Evolutionary conservation across 2,888 invertebrate species (phyloP).

Genomic region (Sinotaia quadrata): DNA sequence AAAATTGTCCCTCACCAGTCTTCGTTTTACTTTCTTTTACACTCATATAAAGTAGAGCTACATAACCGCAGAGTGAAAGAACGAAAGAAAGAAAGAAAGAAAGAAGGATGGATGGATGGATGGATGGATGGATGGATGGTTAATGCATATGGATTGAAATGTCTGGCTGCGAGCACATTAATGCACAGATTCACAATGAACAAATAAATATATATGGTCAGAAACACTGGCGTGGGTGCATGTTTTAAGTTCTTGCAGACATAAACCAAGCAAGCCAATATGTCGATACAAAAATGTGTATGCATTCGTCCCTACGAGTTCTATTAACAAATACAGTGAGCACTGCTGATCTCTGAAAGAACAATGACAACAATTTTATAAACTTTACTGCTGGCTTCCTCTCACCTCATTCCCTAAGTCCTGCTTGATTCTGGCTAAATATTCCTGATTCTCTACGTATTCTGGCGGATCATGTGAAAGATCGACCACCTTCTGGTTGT

Average conservation of each 20-base stretch:
- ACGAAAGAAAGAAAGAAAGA: not conserved
- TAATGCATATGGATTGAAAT: not conserved
- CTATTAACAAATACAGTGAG: too few species aligned
- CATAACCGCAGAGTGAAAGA: not conserved
- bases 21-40: too few species aligned
- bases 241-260: not conserved
- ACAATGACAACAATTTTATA: too few species aligned
- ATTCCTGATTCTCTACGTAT: constrained; percentile 51
- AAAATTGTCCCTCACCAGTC: too few species aligned
- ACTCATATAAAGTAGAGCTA: too few species aligned
- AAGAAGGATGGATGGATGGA: not conserved
- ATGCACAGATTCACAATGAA: not conserved
- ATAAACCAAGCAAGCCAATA: not conserved
- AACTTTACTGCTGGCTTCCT: not conserved
- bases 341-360: too few species aligned
- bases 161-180: not conserved
- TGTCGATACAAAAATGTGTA: too few species aligned
- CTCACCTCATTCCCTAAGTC: constrained; percentile 39
- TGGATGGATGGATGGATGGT: not conserved
- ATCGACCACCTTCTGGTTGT: constrained; percentile 63
- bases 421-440: constrained; percentile 51
- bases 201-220: not conserved
- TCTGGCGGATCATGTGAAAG: constrained; percentile 66
- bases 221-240: not conserved
- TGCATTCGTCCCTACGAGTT: too few species aligned